These are phyloP conservation scores for Epinotia demarniana DNA, from an alignment of 2,888 invertebrate genomes.

Conservation along the genomic window DNA sequence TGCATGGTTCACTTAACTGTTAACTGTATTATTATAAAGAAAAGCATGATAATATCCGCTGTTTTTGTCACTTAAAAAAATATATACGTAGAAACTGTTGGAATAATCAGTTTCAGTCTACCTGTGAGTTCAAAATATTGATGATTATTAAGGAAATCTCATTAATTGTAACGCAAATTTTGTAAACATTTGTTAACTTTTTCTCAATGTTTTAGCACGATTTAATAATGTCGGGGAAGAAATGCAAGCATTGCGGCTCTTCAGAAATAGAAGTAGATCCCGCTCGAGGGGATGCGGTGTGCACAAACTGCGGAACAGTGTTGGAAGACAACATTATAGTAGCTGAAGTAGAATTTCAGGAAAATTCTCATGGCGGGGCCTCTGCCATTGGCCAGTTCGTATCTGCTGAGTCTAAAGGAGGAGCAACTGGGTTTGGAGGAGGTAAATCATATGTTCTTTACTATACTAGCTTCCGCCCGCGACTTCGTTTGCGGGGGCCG, in stretches of 20 bases:
- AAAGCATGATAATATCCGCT: slow-evolving; percentile 15
- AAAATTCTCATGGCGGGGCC: slow-evolving; percentile 94
- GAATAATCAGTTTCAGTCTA: background rate
- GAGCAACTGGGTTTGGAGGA: slow-evolving; percentile 91
- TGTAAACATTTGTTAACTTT: slow-evolving; percentile 43
- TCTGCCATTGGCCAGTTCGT: slow-evolving; percentile 97
- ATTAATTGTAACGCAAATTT: background rate
- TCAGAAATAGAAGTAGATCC: slow-evolving; percentile 98
- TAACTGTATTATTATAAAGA: slow-evolving; percentile 17
- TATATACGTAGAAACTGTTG: background rate
- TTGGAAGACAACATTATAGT: slow-evolving; percentile 98
- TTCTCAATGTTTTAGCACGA: slow-evolving; percentile 45
- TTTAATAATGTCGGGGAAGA: slow-evolving; percentile 85
- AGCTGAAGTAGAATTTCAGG: slow-evolving; percentile 98
- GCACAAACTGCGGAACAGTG: slow-evolving; percentile 98
- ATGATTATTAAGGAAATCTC: background rate
- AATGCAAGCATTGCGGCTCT: slow-evolving; percentile 94
- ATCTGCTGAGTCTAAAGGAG: slow-evolving; percentile 94
- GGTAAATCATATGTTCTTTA: slow-evolving; percentile 66
- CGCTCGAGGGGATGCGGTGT: slow-evolving; percentile 97
- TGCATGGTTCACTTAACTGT: slow-evolving; percentile 14
- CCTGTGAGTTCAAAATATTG: slow-evolving; percentile 2
- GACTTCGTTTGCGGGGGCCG: too few relatives aligned
- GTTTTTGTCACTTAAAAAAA: background rate
- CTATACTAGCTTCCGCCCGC: too few relatives aligned